A percentile compares a stretch with the other conserved stretches of the same genome.
Conservation (phyloP, 2,888 invertebrate genomes). For the Artemia sp. region DNA sequence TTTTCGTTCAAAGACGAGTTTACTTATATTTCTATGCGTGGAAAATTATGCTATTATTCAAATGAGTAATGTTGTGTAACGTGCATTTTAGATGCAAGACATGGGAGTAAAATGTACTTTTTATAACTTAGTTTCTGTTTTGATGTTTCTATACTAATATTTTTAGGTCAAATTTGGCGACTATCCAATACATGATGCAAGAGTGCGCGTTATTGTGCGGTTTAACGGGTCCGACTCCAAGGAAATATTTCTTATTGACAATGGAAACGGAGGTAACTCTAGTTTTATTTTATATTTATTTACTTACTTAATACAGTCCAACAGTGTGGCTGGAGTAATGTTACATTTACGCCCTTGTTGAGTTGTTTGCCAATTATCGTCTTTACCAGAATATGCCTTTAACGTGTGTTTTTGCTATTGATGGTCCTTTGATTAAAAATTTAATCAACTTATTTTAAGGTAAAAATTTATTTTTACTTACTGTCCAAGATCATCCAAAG, state of each 20-base stretch:
- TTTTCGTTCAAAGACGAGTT: no score
- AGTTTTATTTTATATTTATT: conserved; percentile 1
- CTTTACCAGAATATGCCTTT: no score
- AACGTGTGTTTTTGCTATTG: no score
- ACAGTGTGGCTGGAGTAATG: no score
- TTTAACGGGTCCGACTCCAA: conserved; percentile 26
- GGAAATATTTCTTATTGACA: conserved; percentile 38
- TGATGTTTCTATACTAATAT: conserved; percentile 19
- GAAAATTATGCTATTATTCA: conserved; percentile 7
- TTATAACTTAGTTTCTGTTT: not conserved
- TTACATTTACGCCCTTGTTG: no score
- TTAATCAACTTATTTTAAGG: no score
- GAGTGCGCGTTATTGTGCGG: conserved; percentile 39
- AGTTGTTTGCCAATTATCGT: no score
- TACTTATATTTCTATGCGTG: not conserved
- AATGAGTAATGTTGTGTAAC: not conserved
- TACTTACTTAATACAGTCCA: no score
- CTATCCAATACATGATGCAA: conserved; percentile 40
- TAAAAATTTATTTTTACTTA: no score
- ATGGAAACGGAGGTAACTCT: conserved; percentile 38
- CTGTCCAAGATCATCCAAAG: no score
- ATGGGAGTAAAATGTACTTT: not conserved
- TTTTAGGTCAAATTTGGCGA: conserved; percentile 37
- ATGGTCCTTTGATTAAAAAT: no score
- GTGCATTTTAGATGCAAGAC: not conserved